phyloP scores from a whole-genome alignment of 64 coral and sea anemone species.

The Porites lutea region DNA sequence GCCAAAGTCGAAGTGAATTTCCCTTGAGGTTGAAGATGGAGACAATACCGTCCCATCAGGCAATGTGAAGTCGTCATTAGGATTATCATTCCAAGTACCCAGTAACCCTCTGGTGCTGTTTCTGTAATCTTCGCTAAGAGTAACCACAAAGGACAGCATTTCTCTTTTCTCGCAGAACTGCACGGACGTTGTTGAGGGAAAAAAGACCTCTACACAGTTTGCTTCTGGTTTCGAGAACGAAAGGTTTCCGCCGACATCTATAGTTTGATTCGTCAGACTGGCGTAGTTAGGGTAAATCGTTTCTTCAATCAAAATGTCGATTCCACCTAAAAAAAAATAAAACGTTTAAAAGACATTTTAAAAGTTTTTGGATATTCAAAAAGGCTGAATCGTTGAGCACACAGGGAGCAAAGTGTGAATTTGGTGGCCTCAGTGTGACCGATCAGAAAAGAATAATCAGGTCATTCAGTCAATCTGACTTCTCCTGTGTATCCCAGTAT shows the following conservation, averaged over 20 bases:
- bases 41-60: slow-evolving; percentile 55
- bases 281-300: background rate
- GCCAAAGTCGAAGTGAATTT: slow-evolving; percentile 66
- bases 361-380: too few relatives aligned
- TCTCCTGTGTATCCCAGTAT: background rate
- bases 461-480: too few relatives aligned
- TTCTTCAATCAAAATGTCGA: slow-evolving; percentile 27
- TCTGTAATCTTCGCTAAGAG: slow-evolving; percentile 32
- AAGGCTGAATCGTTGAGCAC: too few relatives aligned
- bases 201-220: slow-evolving; percentile 19
- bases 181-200: slow-evolving; percentile 49
- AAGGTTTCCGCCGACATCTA: slow-evolving; percentile 31
- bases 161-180: slow-evolving; percentile 14
- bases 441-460: too few relatives aligned
- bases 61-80: slow-evolving; percentile 55
- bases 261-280: background rate
- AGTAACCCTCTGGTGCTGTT: slow-evolving; percentile 64
- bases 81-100: slow-evolving; percentile 68
- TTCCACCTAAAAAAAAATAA: slow-evolving; percentile 6
- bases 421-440: too few relatives aligned
- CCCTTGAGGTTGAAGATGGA: slow-evolving; percentile 19
- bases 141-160: slow-evolving; percentile 49
- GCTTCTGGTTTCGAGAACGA: slow-evolving; percentile 35
- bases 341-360: background rate
- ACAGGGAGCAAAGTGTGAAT: too few relatives aligned